These are phyloP conservation scores for Parambassis ranga DNA, from an alignment of 2,797 vertebrate genomes.

Conservation along the genomic window DNA sequence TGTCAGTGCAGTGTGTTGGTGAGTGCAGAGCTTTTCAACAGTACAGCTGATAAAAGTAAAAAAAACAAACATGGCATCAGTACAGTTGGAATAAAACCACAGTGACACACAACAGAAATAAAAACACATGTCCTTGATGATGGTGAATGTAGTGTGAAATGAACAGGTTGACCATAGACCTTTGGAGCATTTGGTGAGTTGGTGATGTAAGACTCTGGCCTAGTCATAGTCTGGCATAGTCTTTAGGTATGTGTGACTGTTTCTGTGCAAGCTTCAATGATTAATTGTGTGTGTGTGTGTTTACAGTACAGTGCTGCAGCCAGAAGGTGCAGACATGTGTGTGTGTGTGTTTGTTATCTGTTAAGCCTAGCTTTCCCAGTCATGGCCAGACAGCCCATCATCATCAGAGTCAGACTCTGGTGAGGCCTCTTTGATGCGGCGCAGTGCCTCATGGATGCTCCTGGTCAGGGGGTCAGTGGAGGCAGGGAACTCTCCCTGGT, in stretches of 20 bases:
- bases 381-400: constrained; percentile 85
- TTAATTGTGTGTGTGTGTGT: constrained; percentile 8
- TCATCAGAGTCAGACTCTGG: constrained; percentile 97
- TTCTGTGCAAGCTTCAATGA: constrained; percentile 32
- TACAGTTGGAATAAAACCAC: constrained; percentile 38
- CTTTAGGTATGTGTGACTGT: constrained; percentile 22
- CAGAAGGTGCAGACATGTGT: constrained; percentile 29
- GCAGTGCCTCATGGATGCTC: constrained; percentile 96
- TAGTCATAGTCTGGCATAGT: constrained; percentile 11
- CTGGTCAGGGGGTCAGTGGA: constrained; percentile 91
- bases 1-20: constrained; percentile 19
- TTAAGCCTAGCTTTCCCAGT: constrained; percentile 93
- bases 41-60: constrained; percentile 26
- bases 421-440: constrained; percentile 98
- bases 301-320: constrained; percentile 27
- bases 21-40: constrained; percentile 38
- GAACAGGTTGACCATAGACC: constrained; percentile 23
- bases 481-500: constrained; percentile 70
- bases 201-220: constrained; percentile 37
- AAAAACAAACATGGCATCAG: constrained; percentile 31
- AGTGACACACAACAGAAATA: constrained; percentile 33
- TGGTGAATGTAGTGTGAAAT: constrained; percentile 23
- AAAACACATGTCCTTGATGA: constrained; percentile 19
- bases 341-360: constrained; percentile 10
- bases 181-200: constrained; percentile 41